A percentile compares a stretch with the other conserved stretches of the same genome.
Evolutionary conservation across 2,888 invertebrate species (phyloP).

Genomic region (Drosophila lutescens): DNA sequence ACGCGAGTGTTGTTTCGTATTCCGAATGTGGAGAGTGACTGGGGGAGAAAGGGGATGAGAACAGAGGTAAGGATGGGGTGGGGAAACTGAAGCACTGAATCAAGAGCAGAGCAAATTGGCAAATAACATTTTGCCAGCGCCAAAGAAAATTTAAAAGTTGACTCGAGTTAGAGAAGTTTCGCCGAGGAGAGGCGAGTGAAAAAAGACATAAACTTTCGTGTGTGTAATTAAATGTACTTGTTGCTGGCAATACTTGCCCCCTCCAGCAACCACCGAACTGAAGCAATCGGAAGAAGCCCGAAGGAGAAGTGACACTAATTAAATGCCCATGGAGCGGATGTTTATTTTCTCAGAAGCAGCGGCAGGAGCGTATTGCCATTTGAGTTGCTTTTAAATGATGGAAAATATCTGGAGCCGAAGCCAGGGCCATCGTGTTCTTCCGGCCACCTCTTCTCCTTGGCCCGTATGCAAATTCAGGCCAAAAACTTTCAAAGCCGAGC

Average conservation of each 20-base stretch:
- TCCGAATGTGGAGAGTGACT: constrained; percentile 18
- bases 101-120: constrained; percentile 61
- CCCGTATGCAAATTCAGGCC: constrained; percentile 44
- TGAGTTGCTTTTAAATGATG: constrained; percentile 42
- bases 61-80: not conserved
- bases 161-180: constrained; percentile 44
- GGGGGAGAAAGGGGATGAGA: not conserved
- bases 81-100: constrained; percentile 20
- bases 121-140: constrained; percentile 60
- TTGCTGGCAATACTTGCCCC: constrained; percentile 38
- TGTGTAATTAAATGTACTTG: constrained; percentile 72
- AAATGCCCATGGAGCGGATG: constrained; percentile 66
- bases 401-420: constrained; percentile 23
- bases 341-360: constrained; percentile 36
- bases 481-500: constrained; percentile 50
- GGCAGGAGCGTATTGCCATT: constrained; percentile 44
- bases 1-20: constrained; percentile 40
- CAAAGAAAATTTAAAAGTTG: constrained; percentile 53
- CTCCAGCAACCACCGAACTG: constrained; percentile 2
- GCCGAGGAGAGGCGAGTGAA: constrained; percentile 15
- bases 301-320: constrained; percentile 68
- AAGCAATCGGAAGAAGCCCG: constrained; percentile 42
- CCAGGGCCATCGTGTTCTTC: not conserved
- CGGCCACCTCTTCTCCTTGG: constrained; percentile 1
- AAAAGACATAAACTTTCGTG: constrained; percentile 41